Base-by-base conservation (phyloP, 2,797 vertebrate genomes). In the Epinephelus malabaricus region DNA sequence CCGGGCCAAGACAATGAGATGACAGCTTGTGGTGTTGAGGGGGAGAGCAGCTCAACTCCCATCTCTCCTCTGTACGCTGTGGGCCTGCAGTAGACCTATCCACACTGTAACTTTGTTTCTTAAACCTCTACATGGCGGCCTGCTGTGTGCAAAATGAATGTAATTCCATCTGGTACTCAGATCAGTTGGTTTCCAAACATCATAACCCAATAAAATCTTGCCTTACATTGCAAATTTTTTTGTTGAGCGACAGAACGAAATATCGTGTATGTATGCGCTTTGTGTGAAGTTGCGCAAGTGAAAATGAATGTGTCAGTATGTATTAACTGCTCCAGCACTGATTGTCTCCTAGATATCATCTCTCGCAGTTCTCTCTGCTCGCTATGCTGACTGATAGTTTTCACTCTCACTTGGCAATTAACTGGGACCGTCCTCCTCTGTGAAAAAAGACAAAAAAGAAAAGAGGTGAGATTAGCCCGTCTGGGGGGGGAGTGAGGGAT, bases 391-490 rank as follows among this genome's bases (percentile, higher is more conserved):
- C 89, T 87, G 90, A 89, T 91, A 82, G 79, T 92, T 94, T 93
- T 91, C 85, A 85, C 78, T 89, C 84, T 91, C 83, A 83, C 86
- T 91, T 86, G 77, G 88, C 87, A 93, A 94, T 95, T 93, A 95
- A 91, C 83, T 82, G 86, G 78, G 76, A 76, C 87, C 91, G 86
- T 83, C 88, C 83, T 92, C 87, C 93, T 95, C 94, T 95, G 93
- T 95, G 95, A 95, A 96, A 96, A 95, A 63, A 89, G 87, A 88
- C 69, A 90, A 85, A 92, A 86, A 89, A 89, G 79, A 92, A 93
- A 93, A 94, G 90, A 92, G 82, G 74, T 88, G 85, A 92, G 92
- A 94, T 95, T 94, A 94, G 90, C 75, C 78, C 68, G 83, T 72
- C 86, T 73, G 76, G 46, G 77, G 73, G 73, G 72, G 85, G 88